Evolutionary conservation across 23 tunicate genomes (phyloP), one percentile per base, ranked within the genome.

Genomic region (Trididemnum clinides): DNA sequence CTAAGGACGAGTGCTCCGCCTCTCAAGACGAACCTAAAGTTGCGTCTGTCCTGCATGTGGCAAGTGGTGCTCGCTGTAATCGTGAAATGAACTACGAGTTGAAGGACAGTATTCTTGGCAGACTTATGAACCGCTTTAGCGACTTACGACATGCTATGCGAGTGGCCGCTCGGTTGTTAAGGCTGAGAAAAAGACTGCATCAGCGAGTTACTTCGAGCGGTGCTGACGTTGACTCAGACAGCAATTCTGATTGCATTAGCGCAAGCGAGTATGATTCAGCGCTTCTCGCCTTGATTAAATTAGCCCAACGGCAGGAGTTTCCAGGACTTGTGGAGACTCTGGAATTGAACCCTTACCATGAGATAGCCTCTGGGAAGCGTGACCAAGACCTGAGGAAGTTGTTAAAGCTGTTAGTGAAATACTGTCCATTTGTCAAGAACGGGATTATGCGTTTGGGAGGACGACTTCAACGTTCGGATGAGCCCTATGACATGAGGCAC

Each of bases 371-470:
- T 15, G 75, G 75, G 5, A 66, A 66, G 37, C 18, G 25, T n/a
- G 75, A 37, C 36, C 36, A 23, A 5, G 36, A 6, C n/a, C 75
- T 23, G 12, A 66, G n/a, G n/a, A 36, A 66, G 31, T 15, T 37
- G 5, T 29, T 32, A 4, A 36, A 66, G 31, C 75, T 37, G 10
- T 31, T 66, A 32, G 30, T 66, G n/a, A 66, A 66, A 23, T 66
- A 66, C 31, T 66, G 75, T 66, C 75, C 75, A 28, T 10, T 66
- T 66, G 75, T 66, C 7, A 10, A 29, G 75, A 37, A 66, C 31
- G 75, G 75, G 19, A 37, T 66, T 36, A 32, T 66, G 5, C 75
- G 75, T 66, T 30, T 66, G 37, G 75, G 75, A 66, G 75, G 75
- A 36, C 36, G 75, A 37, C 22, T 31, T 10, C 75, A 66, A 23